Evolutionary conservation across 2,888 invertebrate species (phyloP).

Genomic region (Volucella bombylans): DNA sequence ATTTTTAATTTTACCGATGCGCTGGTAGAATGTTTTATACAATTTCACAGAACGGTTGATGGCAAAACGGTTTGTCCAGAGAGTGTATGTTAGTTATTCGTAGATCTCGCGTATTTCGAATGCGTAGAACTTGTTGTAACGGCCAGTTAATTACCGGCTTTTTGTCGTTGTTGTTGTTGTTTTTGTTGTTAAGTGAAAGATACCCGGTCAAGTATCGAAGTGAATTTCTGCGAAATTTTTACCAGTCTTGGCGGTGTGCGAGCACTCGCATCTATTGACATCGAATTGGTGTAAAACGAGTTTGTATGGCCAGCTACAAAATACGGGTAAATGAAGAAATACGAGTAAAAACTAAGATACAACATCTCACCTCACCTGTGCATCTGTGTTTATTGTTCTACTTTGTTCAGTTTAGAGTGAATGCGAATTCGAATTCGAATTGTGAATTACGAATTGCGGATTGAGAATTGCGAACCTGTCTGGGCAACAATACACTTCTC

Average conservation of each 20-base stretch:
- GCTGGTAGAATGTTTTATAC: constrained; percentile 24
- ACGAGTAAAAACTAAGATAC: too few species aligned
- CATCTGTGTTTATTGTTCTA: constrained; percentile 50
- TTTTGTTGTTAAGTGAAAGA: constrained; percentile 1
- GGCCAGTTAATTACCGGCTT: constrained; percentile 59
- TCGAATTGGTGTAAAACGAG: constrained; percentile 69
- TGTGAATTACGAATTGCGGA: too few species aligned
- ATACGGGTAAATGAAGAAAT: too few species aligned
- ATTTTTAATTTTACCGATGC: constrained; percentile 39
- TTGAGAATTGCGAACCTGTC: too few species aligned
- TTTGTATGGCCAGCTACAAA: constrained; percentile 21
- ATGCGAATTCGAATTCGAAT: neutral
- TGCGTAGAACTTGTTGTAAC: constrained; percentile 46
- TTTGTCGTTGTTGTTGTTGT: neutral
- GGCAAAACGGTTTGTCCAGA: constrained; percentile 33
- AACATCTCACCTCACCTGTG: constrained; percentile 30
- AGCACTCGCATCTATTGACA: constrained; percentile 56
- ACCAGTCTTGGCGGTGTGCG: neutral
- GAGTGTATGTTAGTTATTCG: too few species aligned
- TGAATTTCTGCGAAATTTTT: constrained; percentile 12
- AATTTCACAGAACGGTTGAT: constrained; percentile 55
- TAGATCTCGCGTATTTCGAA: neutral
- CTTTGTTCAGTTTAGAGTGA: constrained; percentile 13
- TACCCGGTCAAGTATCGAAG: neutral
- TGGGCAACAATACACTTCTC: constrained; percentile 11